A percentile compares a stretch with the other conserved stretches of the same genome.
Conservation (phyloP, 2,113 vertebrate genomes). For the Gobius niger region DNA sequence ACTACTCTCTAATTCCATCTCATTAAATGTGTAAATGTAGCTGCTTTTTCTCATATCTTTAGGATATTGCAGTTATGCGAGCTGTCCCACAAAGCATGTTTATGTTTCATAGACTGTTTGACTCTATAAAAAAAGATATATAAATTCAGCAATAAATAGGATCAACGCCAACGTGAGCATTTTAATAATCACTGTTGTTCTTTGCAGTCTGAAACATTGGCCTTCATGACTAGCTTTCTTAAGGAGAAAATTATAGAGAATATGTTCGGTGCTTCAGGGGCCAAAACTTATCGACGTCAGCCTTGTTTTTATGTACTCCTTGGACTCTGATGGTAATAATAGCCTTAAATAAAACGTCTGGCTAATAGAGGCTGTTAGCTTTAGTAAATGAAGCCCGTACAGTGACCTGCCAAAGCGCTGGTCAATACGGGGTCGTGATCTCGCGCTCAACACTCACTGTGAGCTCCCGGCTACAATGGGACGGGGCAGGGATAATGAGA, state of each 20-base stretch:
- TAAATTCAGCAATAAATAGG: too few relatives aligned
- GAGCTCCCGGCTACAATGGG: background rate
- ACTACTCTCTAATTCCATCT: too few relatives aligned
- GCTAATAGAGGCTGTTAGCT: conserved; percentile 5
- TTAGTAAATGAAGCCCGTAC: background rate
- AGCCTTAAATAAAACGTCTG: conserved; percentile 1
- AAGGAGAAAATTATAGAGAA: background rate
- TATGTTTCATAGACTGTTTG: too few relatives aligned
- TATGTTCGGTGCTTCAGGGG: background rate
- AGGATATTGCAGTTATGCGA: too few relatives aligned
- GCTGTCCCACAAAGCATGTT: too few relatives aligned
- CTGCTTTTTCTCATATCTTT: too few relatives aligned
- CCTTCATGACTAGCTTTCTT: background rate
- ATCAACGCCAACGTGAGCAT: too few relatives aligned
- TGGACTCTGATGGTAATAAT: background rate
- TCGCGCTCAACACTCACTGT: background rate
- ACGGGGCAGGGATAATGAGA: background rate
- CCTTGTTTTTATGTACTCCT: background rate
- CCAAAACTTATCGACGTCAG: background rate
- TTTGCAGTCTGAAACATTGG: background rate
- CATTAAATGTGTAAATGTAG: too few relatives aligned
- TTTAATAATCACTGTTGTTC: too few relatives aligned
- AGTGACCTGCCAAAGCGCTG: conserved; percentile 3
- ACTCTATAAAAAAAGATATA: too few relatives aligned
- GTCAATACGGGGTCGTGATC: conserved; percentile 6